Evolutionary conservation across 30 jellyfish, hydroid and myxozoan genomes (phyloP).

Genomic region (Haliclystus octoradiatus): DNA sequence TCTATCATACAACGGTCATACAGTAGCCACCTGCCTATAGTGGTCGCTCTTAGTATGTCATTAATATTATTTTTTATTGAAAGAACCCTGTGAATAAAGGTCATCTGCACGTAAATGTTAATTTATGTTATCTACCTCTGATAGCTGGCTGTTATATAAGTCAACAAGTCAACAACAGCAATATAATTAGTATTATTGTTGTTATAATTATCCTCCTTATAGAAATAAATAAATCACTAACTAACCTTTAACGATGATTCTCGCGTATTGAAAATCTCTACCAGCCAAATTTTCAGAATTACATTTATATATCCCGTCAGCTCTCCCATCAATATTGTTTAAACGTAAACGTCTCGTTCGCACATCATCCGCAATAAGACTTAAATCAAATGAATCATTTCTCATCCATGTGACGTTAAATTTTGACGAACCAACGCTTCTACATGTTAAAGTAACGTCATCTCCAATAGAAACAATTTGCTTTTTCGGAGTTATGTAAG

Average conservation of each 20-base stretch:
- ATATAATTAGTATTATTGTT: no score
- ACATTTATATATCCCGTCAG: constrained; percentile 23
- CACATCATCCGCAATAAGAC: neutral
- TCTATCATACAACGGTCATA: no score
- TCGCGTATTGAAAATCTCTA: constrained; percentile 7
- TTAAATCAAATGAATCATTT: constrained; percentile 7
- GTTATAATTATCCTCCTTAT: no score
- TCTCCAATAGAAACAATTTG: constrained; percentile 4
- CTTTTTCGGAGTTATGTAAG: constrained; percentile 17
- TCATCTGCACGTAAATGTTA: neutral
- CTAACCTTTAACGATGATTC: constrained; percentile 34
- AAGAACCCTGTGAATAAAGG: neutral
- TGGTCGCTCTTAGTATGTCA: neutral
- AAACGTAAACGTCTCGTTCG: constrained; percentile 14
- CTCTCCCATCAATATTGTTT: constrained; percentile 6
- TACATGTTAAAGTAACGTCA: constrained; percentile 14
- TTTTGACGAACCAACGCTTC: constrained; percentile 6
- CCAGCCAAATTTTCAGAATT: constrained; percentile 42
- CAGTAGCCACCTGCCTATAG: neutral
- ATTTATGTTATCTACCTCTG: neutral
- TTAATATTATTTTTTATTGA: no score
- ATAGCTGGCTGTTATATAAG: neutral
- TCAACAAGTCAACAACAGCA: neutral
- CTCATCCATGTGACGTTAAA: constrained; percentile 42
- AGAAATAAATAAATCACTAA: no score